Conservation (phyloP, 2,888 invertebrate species). For the Odontocolon sp. region DNA sequence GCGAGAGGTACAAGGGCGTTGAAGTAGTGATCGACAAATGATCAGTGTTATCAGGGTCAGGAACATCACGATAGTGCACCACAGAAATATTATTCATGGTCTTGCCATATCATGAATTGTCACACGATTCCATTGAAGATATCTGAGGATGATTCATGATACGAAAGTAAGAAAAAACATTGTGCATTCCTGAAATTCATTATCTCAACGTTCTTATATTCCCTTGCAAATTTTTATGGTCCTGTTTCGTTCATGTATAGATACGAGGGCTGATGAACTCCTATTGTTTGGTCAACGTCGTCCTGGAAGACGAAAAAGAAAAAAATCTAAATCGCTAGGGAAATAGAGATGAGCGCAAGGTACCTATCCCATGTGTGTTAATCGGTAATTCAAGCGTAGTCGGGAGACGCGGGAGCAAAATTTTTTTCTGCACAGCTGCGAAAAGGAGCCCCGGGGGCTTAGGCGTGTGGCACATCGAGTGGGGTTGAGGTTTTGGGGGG, state of each 20-base stretch:
- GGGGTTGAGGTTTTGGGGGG: slow-evolving; percentile 42
- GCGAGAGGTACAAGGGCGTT: slow-evolving; percentile 73
- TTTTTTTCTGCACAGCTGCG: slow-evolving; percentile 48
- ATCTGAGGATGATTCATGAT: neutral
- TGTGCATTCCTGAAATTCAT: no score
- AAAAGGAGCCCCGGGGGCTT: slow-evolving; percentile 55
- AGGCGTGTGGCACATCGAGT: slow-evolving; percentile 42
- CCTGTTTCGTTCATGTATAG: no score
- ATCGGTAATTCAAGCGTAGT: slow-evolving; percentile 34
- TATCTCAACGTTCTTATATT: no score
- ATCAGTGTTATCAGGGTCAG: slow-evolving; percentile 50
- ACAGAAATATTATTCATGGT: neutral
- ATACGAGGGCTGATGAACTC: slow-evolving; percentile 12
- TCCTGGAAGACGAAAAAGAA: neutral
- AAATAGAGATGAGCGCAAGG: slow-evolving; percentile 18
- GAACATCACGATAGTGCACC: neutral
- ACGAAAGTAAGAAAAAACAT: no score
- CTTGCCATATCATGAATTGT: slow-evolving; percentile 5
- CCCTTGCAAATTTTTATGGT: no score
- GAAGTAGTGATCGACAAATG: slow-evolving; percentile 71
- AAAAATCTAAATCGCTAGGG: neutral
- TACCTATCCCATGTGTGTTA: slow-evolving; percentile 42
- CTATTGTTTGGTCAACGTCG: neutral
- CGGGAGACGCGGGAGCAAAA: slow-evolving; percentile 33
- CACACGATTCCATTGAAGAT: neutral